phyloP scores from a whole-genome alignment of 2,113 vertebrate species.

The Urocitellus parryii region DNA sequence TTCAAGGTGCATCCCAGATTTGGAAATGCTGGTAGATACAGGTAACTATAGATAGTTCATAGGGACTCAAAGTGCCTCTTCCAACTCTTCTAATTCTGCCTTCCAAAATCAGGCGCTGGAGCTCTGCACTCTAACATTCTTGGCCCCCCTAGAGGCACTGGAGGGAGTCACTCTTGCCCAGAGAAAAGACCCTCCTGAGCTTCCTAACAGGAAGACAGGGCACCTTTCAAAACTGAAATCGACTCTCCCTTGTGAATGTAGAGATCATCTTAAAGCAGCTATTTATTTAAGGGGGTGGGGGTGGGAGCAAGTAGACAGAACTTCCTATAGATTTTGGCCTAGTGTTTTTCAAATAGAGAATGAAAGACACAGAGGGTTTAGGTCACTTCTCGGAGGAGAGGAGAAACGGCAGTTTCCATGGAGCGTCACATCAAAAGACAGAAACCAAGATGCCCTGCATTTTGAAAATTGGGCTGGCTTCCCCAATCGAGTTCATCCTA shows the following conservation, averaged over 20 bases:
- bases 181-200: neutral
- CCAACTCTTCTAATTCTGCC: neutral
- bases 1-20: neutral
- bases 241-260: neutral
- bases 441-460: neutral
- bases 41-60: neutral
- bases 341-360: neutral
- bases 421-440: neutral
- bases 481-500: neutral
- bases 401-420: conserved; percentile 47
- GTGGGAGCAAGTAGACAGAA: neutral
- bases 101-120: neutral
- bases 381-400: neutral
- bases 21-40: neutral
- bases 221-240: conserved; percentile 34
- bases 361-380: neutral
- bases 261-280: conserved; percentile 40
- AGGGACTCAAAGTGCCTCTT: neutral
- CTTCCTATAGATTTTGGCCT: conserved; percentile 53
- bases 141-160: neutral
- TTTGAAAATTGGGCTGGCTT: conserved; percentile 1
- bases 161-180: neutral
- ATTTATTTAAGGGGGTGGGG: neutral
- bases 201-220: neutral
- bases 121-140: neutral